phyloP scores from a whole-genome alignment of 2,888 invertebrate species.

The Thelaira solivaga region DNA sequence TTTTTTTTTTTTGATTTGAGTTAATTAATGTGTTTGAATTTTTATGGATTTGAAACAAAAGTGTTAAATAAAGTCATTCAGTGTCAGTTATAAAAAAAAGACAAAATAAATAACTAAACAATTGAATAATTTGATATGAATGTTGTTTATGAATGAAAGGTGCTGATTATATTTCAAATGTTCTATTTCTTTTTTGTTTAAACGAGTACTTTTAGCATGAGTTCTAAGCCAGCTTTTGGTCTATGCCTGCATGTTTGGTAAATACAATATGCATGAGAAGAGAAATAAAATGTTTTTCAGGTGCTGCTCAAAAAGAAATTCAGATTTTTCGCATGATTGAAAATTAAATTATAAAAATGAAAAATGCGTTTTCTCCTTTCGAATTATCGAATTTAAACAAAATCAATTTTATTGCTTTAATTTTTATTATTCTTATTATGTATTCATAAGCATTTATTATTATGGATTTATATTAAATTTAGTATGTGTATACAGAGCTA shows the following conservation, averaged over 20 bases:
- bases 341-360: constrained; percentile 22
- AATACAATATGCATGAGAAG: too few species aligned
- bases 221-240: constrained; percentile 7
- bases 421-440: constrained; percentile 29
- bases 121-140: neutral
- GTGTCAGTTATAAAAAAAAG: neutral
- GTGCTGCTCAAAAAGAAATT: constrained; percentile 35
- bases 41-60: constrained; percentile 21
- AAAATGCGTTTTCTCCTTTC: constrained; percentile 6
- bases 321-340: constrained; percentile 17
- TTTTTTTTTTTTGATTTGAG: neutral
- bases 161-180: constrained; percentile 8
- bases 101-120: neutral
- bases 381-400: constrained; percentile 42
- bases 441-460: too few species aligned
- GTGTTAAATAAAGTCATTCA: constrained; percentile 6
- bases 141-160: neutral
- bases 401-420: constrained; percentile 39
- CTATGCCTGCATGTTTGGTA: neutral
- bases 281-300: too few species aligned
- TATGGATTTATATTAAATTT: constrained; percentile 49
- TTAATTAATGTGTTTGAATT: constrained; percentile 5
- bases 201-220: constrained; percentile 2
- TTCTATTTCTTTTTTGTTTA: neutral
- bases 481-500: constrained; percentile 61